phyloP scores from a whole-genome alignment of 2,888 invertebrate species.

The Cheilosia vulpina region DNA sequence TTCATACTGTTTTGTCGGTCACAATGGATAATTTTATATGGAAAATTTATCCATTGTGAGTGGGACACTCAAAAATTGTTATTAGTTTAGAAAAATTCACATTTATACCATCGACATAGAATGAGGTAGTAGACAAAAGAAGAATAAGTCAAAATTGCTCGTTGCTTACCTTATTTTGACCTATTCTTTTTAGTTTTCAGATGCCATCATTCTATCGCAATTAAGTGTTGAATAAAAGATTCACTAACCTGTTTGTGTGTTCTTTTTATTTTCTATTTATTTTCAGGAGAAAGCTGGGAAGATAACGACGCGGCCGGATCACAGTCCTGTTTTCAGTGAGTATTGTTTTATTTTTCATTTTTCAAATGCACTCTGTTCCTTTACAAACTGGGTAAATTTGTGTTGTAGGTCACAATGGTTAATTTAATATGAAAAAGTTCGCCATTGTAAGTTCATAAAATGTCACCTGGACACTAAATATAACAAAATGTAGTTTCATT shows the following conservation, averaged over 20 bases:
- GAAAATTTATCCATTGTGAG: no score
- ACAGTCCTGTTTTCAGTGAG: conserved; percentile 95
- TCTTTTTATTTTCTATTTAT: conserved; percentile 23
- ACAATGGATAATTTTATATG: no score
- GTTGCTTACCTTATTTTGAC: conserved; percentile 6
- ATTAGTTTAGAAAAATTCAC: not conserved
- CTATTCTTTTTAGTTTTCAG: conserved; percentile 8
- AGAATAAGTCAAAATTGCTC: conserved; percentile 7
- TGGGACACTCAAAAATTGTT: no score
- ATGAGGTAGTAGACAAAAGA: conserved; percentile 18
- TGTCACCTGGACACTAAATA: no score
- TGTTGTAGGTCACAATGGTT: no score
- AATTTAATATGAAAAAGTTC: no score
- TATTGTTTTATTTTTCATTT: conserved; percentile 77
- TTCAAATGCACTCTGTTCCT: no score
- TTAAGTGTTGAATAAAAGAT: not conserved
- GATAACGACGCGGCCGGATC: conserved; percentile 92
- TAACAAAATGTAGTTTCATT: no score
- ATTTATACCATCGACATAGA: conserved; percentile 25
- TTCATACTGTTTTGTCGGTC: no score
- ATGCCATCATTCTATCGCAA: conserved; percentile 6
- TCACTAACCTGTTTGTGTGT: conserved; percentile 50
- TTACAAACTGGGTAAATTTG: no score
- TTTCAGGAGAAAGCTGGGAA: conserved; percentile 93
- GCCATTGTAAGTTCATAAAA: no score